phyloP scores from a whole-genome alignment of 2,113 vertebrate species.

The Corythornis vintsioides region DNA sequence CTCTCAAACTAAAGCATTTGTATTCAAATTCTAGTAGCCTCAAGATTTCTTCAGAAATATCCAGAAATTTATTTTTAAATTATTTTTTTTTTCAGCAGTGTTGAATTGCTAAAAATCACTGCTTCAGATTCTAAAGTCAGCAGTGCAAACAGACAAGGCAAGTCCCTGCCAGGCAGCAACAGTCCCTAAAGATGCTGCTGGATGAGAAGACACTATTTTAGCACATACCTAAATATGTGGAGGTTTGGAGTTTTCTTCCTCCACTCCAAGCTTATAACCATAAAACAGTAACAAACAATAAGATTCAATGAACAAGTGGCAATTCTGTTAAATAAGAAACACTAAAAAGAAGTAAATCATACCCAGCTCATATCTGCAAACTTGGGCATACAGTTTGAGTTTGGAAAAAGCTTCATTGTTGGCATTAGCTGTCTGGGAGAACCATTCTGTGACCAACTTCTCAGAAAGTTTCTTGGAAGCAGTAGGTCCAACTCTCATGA shows the following conservation, averaged over 20 bases:
- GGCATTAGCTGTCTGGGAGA: conserved; percentile 88
- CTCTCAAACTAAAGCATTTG: not conserved
- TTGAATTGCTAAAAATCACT: not conserved
- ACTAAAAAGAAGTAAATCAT: not conserved
- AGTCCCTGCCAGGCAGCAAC: not conserved
- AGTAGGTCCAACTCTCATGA: conserved; percentile 89
- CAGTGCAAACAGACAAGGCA: not conserved
- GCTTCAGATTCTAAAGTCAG: not conserved
- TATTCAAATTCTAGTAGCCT: not conserved
- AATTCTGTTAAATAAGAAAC: not conserved
- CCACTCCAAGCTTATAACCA: not conserved
- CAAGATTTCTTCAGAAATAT: not conserved
- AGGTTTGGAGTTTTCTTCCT: no score
- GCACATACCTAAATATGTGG: not conserved
- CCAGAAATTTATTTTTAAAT: not conserved
- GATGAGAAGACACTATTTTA: not conserved
- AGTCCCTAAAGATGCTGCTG: not conserved
- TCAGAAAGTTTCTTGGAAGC: conserved; percentile 89
- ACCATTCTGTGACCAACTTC: conserved; percentile 94
- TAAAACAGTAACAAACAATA: not conserved
- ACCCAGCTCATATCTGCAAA: conserved; percentile 96
- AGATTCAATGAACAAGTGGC: not conserved
- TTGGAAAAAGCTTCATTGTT: conserved; percentile 93
- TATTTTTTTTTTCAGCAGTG: not conserved
- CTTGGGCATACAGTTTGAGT: conserved; percentile 97